Evolutionary conservation across 2,797 vertebrate species (phyloP).

Genomic region (Sebastes hopkinsi): DNA sequence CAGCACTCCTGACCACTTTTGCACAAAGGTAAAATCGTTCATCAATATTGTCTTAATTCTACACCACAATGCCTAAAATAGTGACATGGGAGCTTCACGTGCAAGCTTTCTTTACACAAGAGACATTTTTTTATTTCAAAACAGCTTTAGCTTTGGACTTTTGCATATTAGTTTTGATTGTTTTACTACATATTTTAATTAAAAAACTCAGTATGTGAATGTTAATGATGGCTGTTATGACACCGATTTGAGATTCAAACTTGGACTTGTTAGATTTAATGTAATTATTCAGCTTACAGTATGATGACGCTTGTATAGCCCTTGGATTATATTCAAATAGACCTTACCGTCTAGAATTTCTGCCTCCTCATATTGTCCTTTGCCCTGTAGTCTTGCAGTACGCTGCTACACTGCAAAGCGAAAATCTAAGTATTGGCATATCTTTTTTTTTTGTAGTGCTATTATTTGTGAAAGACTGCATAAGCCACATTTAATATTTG

Average conservation of each 20-base stretch:
- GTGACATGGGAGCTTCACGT: conserved; percentile 64
- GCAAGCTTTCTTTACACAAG: conserved; percentile 62
- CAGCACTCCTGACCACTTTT: conserved; percentile 38
- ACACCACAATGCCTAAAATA: conserved; percentile 54
- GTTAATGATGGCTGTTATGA: conserved; percentile 61
- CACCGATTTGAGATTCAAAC: conserved; percentile 63
- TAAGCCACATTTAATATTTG: conserved; percentile 78
- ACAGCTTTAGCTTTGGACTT: conserved; percentile 72
- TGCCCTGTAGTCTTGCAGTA: conserved; percentile 60
- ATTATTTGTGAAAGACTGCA: conserved; percentile 74
- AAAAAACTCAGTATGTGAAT: conserved; percentile 49
- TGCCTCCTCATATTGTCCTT: conserved; percentile 54
- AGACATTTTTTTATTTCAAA: conserved; percentile 58
- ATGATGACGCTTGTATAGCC: conserved; percentile 79
- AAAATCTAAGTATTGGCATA: conserved; percentile 71
- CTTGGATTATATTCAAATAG: conserved; percentile 80
- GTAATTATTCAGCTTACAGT: conserved; percentile 61
- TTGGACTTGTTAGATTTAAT: conserved; percentile 65
- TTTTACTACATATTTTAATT: conserved; percentile 68
- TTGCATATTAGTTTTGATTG: conserved; percentile 85
- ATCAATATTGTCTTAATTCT: conserved; percentile 50
- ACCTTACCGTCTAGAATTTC: conserved; percentile 53
- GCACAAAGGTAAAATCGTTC: conserved; percentile 56
- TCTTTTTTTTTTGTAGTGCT: conserved; percentile 57
- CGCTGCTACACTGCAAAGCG: conserved; percentile 72